These are phyloP conservation scores for Bellardia pandia DNA, from an alignment of 2,888 invertebrate genomes.

Conservation along the genomic window DNA sequence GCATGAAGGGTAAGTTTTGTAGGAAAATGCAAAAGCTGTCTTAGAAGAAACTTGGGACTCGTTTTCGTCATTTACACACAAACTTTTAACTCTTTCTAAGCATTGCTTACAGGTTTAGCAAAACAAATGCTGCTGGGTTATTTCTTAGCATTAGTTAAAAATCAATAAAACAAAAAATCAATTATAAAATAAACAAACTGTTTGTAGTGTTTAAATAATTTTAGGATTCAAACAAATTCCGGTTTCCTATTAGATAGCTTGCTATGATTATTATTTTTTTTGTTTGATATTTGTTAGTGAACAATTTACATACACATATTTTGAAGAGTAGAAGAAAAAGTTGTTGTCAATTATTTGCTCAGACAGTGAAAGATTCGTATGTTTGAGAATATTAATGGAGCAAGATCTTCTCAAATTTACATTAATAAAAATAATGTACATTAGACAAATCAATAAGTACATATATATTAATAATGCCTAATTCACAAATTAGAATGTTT, in stretches of 20 bases:
- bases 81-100: too few species aligned
- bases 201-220: constrained; percentile 16
- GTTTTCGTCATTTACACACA: too few species aligned
- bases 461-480: background rate
- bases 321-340: constrained; percentile 38
- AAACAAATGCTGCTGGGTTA: background rate
- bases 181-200: background rate
- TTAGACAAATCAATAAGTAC: constrained; percentile 12
- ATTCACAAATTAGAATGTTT: background rate
- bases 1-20: too few species aligned
- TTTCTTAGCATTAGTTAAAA: background rate
- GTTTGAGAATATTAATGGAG: constrained; percentile 25
- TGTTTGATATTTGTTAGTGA: background rate
- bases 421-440: background rate
- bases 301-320: background rate
- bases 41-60: too few species aligned
- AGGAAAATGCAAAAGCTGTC: too few species aligned
- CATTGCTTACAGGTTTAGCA: too few species aligned
- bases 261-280: constrained; percentile 29
- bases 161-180: constrained; percentile 6
- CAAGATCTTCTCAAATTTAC: constrained; percentile 13
- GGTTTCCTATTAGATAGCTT: constrained; percentile 41
- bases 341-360: constrained; percentile 2
- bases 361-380: background rate
- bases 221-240: constrained; percentile 31